Base-by-base conservation (phyloP, 53 echinoderm and acorn worm species). In the Astropecten irregularis region DNA sequence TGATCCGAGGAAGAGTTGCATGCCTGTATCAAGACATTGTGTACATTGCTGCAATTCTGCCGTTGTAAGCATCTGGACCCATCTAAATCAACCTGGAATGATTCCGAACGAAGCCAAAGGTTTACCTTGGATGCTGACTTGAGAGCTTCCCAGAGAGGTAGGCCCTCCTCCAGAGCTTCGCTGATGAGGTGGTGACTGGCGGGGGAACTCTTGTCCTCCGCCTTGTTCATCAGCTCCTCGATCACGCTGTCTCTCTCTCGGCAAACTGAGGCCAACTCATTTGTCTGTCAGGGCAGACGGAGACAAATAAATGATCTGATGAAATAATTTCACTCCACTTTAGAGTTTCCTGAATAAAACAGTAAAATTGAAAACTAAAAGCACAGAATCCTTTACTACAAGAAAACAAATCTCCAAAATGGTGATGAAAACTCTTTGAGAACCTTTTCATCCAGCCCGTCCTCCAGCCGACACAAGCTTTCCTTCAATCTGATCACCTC, bases 111-210 rank as follows among this genome's bases (percentile, higher is more conserved):
- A n/a, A n/a, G 42, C 42, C 42, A 46, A 22, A 39, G 22, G 8
- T 71, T 3, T 77, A 93, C 97, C 94, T 96, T 97, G 1, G 82
- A 65, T n/a, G 92, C 82, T 4, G 90, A 76, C 77, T 97, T 97
- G 52, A 97, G 85, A 9, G 91, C 91, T 51, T 97, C 97, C 97
- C 97, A 97, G 47, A 97, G 87, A 9, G 97, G 97, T 2, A 89
- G 37, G 21, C 90, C 92, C 46, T 94, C 90, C 35, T 85, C 85
- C 3, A 72, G 71, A 39, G 46, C 84, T 38, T 39, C 69, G 25
- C 33, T 85, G 33, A 85, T 32, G 25, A 73, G 72, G 40, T 73
- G 59, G 14, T 57, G 69, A 23, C 56, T 56, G 21, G 60, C 48
- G 1, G 61, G 22, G 15, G 72, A 47, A 13, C 46, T 28, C 25